Conservation (phyloP, 1,140 invertebrate species). For the Drosophila melanica region DNA sequence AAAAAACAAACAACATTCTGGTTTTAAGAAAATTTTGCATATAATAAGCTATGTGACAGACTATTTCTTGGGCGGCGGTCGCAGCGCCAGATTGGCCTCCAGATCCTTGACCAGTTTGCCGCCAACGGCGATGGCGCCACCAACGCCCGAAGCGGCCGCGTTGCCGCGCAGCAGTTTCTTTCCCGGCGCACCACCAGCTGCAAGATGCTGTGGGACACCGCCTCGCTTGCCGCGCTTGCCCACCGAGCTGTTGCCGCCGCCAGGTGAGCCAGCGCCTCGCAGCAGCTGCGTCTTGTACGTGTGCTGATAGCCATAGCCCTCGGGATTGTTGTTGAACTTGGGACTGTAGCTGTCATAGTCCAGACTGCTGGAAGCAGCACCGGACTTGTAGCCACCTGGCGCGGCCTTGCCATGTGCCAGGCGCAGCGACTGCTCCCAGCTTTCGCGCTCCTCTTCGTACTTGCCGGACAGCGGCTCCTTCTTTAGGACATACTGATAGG, state of each 20-base stretch:
- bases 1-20: constrained; percentile 32
- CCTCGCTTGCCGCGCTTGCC: constrained; percentile 46
- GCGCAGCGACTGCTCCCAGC: constrained; percentile 61
- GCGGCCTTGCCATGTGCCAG: constrained; percentile 34
- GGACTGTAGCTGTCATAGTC: constrained; percentile 81
- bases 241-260: constrained; percentile 18
- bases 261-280: constrained; percentile 2
- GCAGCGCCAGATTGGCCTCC: constrained; percentile 75
- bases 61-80: constrained; percentile 78
- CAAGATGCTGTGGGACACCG: constrained; percentile 12
- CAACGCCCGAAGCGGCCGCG: neutral
- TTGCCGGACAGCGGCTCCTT: constrained; percentile 66
- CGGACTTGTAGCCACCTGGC: constrained; percentile 7
- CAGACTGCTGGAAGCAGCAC: constrained; percentile 34
- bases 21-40: constrained; percentile 39
- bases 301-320: constrained; percentile 80
- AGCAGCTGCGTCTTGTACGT: constrained; percentile 63
- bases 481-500: constrained; percentile 77
- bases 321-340: constrained; percentile 82
- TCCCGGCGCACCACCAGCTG: constrained; percentile 26
- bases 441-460: constrained; percentile 60
- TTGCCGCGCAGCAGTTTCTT: constrained; percentile 57
- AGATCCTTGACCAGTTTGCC: constrained; percentile 62
- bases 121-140: constrained; percentile 13
- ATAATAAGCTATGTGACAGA: constrained; percentile 53